Evolutionary conservation across 2,797 vertebrate species (phyloP), one percentile per base, ranked within the genome.

Genomic region (Nyctalus aviator): DNA sequence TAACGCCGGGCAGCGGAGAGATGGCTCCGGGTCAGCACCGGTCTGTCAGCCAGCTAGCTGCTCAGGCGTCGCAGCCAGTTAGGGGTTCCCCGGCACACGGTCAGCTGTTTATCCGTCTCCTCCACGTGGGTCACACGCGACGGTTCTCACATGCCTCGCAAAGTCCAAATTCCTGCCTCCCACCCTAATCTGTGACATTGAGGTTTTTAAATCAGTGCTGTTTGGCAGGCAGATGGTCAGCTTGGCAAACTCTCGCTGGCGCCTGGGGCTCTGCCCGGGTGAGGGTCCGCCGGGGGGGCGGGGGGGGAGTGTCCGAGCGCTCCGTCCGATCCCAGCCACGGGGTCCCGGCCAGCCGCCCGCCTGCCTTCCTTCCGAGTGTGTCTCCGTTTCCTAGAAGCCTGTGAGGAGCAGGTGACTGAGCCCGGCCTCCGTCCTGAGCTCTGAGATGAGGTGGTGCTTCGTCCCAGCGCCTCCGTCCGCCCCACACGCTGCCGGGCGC

Each of bases 201-300:
- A 10, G 66, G 25, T 46, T 78, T 69, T 37, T 37, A 2, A 53
- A 21, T n/a, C 17, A 46, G 30, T 71, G 69, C 25, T n/a, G 13
- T n/a, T 50, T 75, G 46, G 48, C 46, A 0, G 1, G 8, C 50
- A 37, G 37, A 8, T 41, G 18, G 8, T 75, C 53, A 27, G 21
- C 64, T 25, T 12, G 5, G 37, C 84, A 69, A 41, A 46, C 25
- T 25, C 15, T 25, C 4, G 0, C 35, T 7, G 71, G 72, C 73
- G 37, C 50, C 55, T 13, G 2, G 53, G 32, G 20, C 46, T 7
- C 25, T 12, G n/a, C 18, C 35, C 21, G 59, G n/a, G 59, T 5
- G 21, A 15, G 62, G 62, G 46, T 6, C 27, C 7, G 0, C 12
- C 48, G 0, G 7, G 48, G 27, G 9, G 2, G 50, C 0, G 7